A percentile compares a stretch with the other conserved stretches of the same genome.
Conservation (phyloP, 2,888 invertebrate species). For the Euspilapteryx auroguttella region DNA sequence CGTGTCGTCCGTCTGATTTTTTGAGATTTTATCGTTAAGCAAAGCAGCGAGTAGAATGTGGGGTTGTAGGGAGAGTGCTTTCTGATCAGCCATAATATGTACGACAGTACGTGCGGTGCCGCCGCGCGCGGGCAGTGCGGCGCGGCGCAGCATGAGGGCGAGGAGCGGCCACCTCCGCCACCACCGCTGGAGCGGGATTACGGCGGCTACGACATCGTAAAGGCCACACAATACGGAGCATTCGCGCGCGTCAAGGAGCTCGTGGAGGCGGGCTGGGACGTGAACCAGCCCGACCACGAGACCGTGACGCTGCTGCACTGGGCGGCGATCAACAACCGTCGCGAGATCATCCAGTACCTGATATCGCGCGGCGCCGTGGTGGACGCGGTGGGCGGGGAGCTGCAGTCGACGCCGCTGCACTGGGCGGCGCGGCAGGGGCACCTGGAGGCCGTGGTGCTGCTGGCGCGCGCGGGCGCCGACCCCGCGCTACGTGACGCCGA, state of each 20-base stretch:
- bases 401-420: slow-evolving; percentile 94
- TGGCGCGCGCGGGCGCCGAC: slow-evolving; percentile 86
- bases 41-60: no score
- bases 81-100: no score
- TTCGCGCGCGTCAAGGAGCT: slow-evolving; percentile 81
- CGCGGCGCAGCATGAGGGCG: slow-evolving; percentile 64
- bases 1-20: no score
- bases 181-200: slow-evolving; percentile 66
- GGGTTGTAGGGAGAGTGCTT: no score
- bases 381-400: slow-evolving; percentile 94
- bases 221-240: slow-evolving; percentile 96
- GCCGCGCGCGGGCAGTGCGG: slow-evolving; percentile 68
- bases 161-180: slow-evolving; percentile 63
- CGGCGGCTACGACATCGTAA: slow-evolving; percentile 88
- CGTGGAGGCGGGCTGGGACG: slow-evolving; percentile 90
- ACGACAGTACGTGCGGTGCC: slow-evolving; percentile 73
- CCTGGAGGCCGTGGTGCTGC: slow-evolving; percentile 74
- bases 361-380: slow-evolving; percentile 76
- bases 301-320: slow-evolving; percentile 98
- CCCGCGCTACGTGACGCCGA: slow-evolving; percentile 89
- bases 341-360: slow-evolving; percentile 88
- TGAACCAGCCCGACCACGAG: slow-evolving; percentile 92
- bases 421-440: slow-evolving; percentile 98
- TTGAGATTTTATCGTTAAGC: no score
- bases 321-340: slow-evolving; percentile 98